A percentile compares a stretch with the other conserved stretches of the same genome.
Evolutionary conservation across 1,140 invertebrate species (phyloP).

Genomic region (Cotesia typhae): DNA sequence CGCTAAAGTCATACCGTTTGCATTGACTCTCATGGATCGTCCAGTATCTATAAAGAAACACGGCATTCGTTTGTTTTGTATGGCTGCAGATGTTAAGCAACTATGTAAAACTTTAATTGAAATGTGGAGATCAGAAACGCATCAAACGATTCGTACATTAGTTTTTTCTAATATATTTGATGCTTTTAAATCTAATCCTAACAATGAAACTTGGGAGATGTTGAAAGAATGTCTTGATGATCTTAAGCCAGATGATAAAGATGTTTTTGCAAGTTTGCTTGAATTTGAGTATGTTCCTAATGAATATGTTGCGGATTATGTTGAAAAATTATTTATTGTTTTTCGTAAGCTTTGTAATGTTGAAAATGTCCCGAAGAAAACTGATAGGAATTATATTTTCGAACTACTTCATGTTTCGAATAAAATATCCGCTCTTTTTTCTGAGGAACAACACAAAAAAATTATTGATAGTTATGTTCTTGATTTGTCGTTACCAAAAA

Average conservation of each 20-base stretch:
- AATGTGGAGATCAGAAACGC: constrained; percentile 40
- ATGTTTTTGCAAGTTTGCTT: constrained; percentile 24
- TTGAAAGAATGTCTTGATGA: constrained; percentile 37
- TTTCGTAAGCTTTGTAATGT: neutral
- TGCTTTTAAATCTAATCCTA: constrained; percentile 42
- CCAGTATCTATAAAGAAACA: constrained; percentile 50
- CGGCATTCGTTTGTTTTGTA: constrained; percentile 47
- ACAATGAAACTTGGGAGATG: constrained; percentile 39
- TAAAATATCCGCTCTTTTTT: neutral
- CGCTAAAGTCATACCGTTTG: constrained; percentile 37
- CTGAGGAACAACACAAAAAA: neutral
- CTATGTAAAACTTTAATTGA: constrained; percentile 31
- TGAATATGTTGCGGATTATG: constrained; percentile 44
- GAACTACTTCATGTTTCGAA: neutral
- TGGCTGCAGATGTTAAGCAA: constrained; percentile 33
- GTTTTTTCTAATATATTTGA: constrained; percentile 35
- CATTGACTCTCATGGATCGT: constrained; percentile 32
- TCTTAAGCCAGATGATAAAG: constrained; percentile 37
- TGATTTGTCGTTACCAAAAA: neutral
- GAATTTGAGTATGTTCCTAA: constrained; percentile 35
- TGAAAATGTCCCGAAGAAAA: neutral
- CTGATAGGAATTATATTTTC: neutral
- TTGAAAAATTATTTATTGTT: constrained; percentile 2
- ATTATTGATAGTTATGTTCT: neutral
- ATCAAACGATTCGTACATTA: constrained; percentile 49